These are phyloP conservation scores for Montipora efflorescens DNA, from an alignment of 64 coral and sea anemone genomes.

Conservation along the genomic window DNA sequence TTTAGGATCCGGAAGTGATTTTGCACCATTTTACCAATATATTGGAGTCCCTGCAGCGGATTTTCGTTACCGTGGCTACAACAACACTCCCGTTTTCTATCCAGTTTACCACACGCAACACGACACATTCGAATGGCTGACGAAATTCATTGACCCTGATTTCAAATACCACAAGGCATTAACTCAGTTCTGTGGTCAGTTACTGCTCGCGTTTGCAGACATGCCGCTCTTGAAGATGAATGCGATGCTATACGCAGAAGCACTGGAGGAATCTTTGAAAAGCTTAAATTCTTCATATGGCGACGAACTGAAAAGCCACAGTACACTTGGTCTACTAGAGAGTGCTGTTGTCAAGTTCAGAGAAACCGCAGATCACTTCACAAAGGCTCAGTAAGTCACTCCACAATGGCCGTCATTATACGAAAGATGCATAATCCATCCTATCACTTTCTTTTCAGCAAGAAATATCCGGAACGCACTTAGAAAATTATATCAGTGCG, in stretches of 20 bases:
- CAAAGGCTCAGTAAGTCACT: background rate
- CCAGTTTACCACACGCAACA: slow-evolving; percentile 91
- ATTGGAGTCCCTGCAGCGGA: slow-evolving; percentile 76
- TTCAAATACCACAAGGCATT: slow-evolving; percentile 80
- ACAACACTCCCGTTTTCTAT: slow-evolving; percentile 54
- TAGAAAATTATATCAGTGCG: too few species aligned
- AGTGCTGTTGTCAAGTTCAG: slow-evolving; percentile 25
- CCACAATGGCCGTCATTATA: background rate
- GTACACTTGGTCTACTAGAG: slow-evolving; percentile 20
- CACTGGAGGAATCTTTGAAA: slow-evolving; percentile 18
- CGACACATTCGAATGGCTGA: slow-evolving; percentile 85
- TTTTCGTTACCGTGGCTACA: slow-evolving; percentile 56
- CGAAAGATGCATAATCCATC: background rate
- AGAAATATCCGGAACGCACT: too few species aligned
- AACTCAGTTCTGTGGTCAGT: slow-evolving; percentile 61
- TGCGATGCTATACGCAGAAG: slow-evolving; percentile 50
- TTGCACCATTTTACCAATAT: slow-evolving; percentile 69
- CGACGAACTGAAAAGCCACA: slow-evolving; percentile 7
- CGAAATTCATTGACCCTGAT: slow-evolving; percentile 78
- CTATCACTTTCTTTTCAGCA: background rate
- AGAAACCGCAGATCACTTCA: slow-evolving; percentile 12
- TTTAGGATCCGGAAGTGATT: slow-evolving; percentile 80
- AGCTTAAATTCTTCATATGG: background rate
- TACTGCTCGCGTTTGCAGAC: slow-evolving; percentile 72
- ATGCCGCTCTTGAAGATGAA: slow-evolving; percentile 69